A percentile compares a stretch with the other conserved stretches of the same genome.
These are phyloP conservation scores for Oscarella lobularis DNA, from an alignment of 37 sponge, comb jelly and placozoan species.

Conservation along the genomic window DNA sequence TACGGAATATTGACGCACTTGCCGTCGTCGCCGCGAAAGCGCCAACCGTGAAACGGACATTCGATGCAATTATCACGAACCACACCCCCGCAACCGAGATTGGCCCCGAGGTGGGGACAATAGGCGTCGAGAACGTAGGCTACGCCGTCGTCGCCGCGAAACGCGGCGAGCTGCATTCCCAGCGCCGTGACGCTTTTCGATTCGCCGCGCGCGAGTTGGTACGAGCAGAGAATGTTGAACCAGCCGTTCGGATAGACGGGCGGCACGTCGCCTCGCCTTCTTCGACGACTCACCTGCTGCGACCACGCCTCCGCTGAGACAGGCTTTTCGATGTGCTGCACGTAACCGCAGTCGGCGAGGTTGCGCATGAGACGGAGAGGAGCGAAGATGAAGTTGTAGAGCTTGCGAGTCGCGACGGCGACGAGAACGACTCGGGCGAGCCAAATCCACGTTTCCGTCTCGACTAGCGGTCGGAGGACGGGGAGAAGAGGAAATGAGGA, in stretches of 20 bases:
- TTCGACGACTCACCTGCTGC: not conserved
- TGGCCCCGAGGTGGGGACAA: slow-evolving; percentile 57
- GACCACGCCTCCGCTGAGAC: not conserved
- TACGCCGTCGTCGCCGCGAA: slow-evolving; percentile 36
- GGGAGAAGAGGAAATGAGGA: not conserved
- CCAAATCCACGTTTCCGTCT: not conserved
- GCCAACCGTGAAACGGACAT: slow-evolving; percentile 61
- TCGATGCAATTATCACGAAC: slow-evolving; percentile 41
- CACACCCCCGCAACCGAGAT: slow-evolving; percentile 36
- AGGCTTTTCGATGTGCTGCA: not conserved
- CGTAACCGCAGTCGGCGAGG: not conserved
- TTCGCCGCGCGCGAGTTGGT: slow-evolving; percentile 8
- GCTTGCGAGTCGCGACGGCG: not conserved
- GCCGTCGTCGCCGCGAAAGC: slow-evolving; percentile 31
- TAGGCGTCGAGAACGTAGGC: slow-evolving; percentile 41
- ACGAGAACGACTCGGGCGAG: not conserved
- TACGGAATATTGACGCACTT: slow-evolving; percentile 45
- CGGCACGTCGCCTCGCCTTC: slow-evolving; percentile 3
- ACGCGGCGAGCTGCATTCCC: slow-evolving; percentile 45
- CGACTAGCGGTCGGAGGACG: not conserved
- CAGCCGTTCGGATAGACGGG: slow-evolving; percentile 59
- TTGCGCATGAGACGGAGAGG: not conserved
- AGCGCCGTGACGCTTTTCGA: slow-evolving; percentile 16
- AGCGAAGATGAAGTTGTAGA: not conserved
- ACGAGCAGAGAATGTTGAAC: slow-evolving; percentile 20